phyloP scores from a whole-genome alignment of 2,113 vertebrate genomes.

The Budorcas taxicolor region DNA sequence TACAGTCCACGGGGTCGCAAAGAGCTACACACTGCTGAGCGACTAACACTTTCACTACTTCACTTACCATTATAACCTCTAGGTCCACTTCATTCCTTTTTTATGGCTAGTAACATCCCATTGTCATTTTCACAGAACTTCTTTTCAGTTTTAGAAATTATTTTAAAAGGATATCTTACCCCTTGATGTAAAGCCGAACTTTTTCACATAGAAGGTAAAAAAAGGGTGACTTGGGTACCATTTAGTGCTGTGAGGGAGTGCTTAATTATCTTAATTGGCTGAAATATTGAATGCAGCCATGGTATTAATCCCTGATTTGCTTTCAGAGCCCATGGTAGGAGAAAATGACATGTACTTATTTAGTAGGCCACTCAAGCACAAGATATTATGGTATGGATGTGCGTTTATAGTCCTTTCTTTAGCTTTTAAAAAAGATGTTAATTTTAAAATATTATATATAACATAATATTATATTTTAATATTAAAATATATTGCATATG shows the following conservation, averaged over 20 bases:
- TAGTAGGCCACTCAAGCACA: neutral
- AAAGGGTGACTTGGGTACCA: no score
- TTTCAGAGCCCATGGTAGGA: neutral
- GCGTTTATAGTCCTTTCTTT: neutral
- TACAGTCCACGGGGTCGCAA: neutral
- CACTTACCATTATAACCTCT: neutral
- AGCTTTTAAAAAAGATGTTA: neutral
- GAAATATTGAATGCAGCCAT: neutral
- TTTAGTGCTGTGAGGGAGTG: neutral
- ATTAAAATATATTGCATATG: neutral
- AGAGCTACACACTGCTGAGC: neutral
- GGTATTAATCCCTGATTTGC: neutral
- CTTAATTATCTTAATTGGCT: neutral
- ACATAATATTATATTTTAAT: neutral
- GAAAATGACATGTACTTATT: neutral
- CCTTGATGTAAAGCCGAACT: neutral
- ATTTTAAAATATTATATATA: neutral
- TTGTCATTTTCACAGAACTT: neutral
- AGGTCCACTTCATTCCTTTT: neutral
- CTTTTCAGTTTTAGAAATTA: neutral
- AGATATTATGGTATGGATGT: neutral
- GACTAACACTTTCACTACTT: neutral
- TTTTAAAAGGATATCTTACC: neutral
- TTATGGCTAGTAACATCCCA: neutral
- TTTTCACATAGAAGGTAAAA: neutral